Conservation (phyloP, 53 echinoderm and acorn worm genomes). For the Henricia sp. region DNA sequence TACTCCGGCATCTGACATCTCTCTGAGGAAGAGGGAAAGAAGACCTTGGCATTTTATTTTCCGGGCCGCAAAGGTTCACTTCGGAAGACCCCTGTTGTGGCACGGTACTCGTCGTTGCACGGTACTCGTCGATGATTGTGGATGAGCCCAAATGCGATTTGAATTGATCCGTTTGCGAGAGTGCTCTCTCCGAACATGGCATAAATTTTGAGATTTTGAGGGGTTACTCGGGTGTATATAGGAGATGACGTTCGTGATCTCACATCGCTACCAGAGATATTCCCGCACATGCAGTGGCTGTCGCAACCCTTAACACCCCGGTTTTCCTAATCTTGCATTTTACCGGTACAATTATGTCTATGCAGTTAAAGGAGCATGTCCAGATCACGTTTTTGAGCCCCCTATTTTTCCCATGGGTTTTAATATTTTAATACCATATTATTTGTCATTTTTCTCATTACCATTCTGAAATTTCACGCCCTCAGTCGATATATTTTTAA, state of each 20-base stretch:
- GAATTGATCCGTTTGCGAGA: constrained; percentile 23
- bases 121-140: constrained; percentile 27
- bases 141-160: constrained; percentile 44
- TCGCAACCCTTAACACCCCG: too few relatives aligned
- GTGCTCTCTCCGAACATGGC: constrained; percentile 22
- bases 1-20: not conserved
- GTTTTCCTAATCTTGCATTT: too few relatives aligned
- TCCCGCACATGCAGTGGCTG: too few relatives aligned
- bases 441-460: too few relatives aligned
- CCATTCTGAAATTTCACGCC: too few relatives aligned
- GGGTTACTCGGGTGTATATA: not conserved
- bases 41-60: constrained; percentile 44
- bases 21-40: not conserved
- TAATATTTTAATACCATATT: too few relatives aligned
- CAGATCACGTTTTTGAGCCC: too few relatives aligned
- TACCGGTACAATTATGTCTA: too few relatives aligned
- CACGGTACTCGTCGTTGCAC: constrained; percentile 4
- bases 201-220: constrained; percentile 36
- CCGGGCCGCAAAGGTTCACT: not conserved
- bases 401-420: too few relatives aligned
- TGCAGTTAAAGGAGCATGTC: too few relatives aligned
- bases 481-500: too few relatives aligned
- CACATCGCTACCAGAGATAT: too few relatives aligned
- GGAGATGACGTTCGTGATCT: not conserved
- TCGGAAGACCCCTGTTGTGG: not conserved